Evolutionary conservation across 1,140 invertebrate species (phyloP), one percentile per base, ranked within the genome.

Genomic region (Sesamia nonagrioides): DNA sequence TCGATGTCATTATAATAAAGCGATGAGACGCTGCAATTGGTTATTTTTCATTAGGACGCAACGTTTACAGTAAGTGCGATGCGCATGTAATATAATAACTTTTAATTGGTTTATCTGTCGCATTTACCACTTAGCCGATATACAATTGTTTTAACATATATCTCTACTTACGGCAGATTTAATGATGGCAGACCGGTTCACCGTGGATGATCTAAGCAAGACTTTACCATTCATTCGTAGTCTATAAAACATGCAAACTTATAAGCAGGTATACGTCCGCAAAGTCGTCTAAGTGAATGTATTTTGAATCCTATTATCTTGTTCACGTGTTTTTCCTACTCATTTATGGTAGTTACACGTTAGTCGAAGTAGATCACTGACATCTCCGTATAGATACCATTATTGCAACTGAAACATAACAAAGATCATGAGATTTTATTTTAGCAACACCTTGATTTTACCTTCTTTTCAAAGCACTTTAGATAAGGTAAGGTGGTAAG

Each of bases 141-240:
- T 50, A 73, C 35, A 66, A 80, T 66, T 61, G 40, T 75, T 35
- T 79, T 90, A 87, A 91, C 88, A 54, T 77, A 78, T 84, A 78
- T 87, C 82, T 91, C 85, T 92, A 85, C 82, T 91, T 84, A 89
- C 74, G 85, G 74, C 93, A 94, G 93, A 94, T 93, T 89, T 94
- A 90, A 94, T 94, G 93, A 78, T 95, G 90, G 87, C 84, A 79
- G 92, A 94, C 87, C 84, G 85, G 73, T 86, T 95, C 83, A 94
- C 91, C 82, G 90, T 95, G 86, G 92, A 89, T 84, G 94, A 95
- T 88, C 86, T 95, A 87, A 95, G 92, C 89, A 92, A 88, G 89
- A 95, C 92, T 82, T 90, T 94, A 86, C 95, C 95, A 74, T 95
- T 91, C 88, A 91, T 95, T 74, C 94, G 90, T 93, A 91, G 91